A percentile compares a stretch with the other conserved stretches of the same genome.
Conservation (phyloP, 2,888 invertebrate species). For the Scaptomyza tumidula region DNA sequence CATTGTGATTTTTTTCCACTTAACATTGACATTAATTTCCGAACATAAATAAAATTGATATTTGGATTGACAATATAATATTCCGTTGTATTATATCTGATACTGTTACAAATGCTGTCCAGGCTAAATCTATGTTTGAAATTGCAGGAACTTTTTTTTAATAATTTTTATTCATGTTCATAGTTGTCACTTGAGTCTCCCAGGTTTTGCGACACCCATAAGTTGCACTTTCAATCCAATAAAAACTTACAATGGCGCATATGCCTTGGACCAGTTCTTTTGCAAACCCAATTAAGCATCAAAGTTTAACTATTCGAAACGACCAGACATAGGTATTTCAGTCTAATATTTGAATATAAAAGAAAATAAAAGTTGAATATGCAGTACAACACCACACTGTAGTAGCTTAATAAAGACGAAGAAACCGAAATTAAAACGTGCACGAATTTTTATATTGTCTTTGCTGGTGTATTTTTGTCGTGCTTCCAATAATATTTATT, state of each 20-base stretch:
- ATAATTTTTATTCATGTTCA: no score
- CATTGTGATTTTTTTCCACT: slow-evolving; percentile 6
- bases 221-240: no score
- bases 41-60: neutral
- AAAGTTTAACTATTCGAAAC: slow-evolving; percentile 3
- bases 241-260: neutral
- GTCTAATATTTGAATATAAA: slow-evolving; percentile 12
- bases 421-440: slow-evolving; percentile 30
- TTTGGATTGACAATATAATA: neutral
- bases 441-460: slow-evolving; percentile 36
- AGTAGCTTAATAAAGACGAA: slow-evolving; percentile 12
- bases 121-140: neutral
- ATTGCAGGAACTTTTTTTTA: no score
- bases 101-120: neutral
- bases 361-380: slow-evolving; percentile 52
- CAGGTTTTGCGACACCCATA: no score
- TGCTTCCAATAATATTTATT: slow-evolving; percentile 5
- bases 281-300: neutral
- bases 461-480: slow-evolving; percentile 10
- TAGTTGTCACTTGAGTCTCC: no score
- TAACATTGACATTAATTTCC: slow-evolving; percentile 52
- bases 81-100: neutral
- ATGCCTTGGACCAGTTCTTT: slow-evolving; percentile 24
- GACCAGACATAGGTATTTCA: neutral
- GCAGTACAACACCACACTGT: slow-evolving; percentile 11